phyloP scores from a whole-genome alignment of 2,113 vertebrate species.

The Heterocephalus glaber region DNA sequence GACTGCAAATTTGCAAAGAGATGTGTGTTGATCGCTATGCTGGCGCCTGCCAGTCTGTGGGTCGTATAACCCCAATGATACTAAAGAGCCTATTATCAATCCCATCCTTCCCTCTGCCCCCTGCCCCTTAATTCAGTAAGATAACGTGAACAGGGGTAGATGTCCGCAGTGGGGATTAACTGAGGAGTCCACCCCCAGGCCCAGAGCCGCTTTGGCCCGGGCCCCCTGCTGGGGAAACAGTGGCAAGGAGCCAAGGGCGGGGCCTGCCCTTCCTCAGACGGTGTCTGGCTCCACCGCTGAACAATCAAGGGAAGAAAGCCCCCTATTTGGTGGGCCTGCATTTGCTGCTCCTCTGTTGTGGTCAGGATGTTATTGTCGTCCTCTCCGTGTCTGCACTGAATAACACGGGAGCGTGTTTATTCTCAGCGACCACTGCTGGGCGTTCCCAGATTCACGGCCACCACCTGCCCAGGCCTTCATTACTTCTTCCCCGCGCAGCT shows the following conservation, averaged over 20 bases:
- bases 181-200: accelerated
- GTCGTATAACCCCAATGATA: not conserved
- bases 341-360: conserved; percentile 47
- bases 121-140: not conserved
- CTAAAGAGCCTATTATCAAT: not conserved
- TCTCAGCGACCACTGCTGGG: not conserved
- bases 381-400: conserved; percentile 10
- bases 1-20: no score
- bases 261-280: not conserved
- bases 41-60: not conserved
- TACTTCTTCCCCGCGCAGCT: not conserved
- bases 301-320: not conserved
- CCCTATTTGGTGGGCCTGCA: not conserved
- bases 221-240: not conserved
- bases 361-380: conserved; percentile 58
- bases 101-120: no score
- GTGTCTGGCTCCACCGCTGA: not conserved
- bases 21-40: not conserved
- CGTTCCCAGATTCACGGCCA: not conserved
- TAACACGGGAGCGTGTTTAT: not conserved
- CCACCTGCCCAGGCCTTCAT: not conserved
- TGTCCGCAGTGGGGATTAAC: accelerated
- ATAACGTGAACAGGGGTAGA: accelerated
- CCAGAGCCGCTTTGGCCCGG: not conserved
- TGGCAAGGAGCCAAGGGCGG: not conserved